Evolutionary conservation across 2,888 invertebrate genomes (phyloP).

Genomic region (Pterobdella sp.): DNA sequence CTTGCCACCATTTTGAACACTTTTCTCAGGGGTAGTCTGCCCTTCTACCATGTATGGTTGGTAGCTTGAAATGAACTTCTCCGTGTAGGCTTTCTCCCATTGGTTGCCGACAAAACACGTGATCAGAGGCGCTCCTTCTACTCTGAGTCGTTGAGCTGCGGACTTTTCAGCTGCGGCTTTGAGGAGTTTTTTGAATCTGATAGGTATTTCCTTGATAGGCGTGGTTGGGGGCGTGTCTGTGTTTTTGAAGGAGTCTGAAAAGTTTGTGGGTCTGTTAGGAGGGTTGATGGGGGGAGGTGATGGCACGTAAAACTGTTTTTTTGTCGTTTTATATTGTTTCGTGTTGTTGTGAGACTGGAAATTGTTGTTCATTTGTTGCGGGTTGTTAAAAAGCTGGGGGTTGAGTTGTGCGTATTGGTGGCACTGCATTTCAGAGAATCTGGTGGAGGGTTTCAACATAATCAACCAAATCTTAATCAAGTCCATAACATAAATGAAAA

Average conservation of each 20-base stretch:
- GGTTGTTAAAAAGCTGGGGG: not conserved
- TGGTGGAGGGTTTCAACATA: too few species aligned
- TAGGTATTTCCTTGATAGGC: constrained; percentile 22
- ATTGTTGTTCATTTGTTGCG: not conserved
- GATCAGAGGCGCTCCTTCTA: constrained; percentile 23
- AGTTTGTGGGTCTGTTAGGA: too few species aligned
- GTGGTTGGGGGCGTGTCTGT: not conserved
- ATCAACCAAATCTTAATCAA: too few species aligned
- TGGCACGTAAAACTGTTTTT: too few species aligned
- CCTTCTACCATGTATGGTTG: too few species aligned
- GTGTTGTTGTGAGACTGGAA: not conserved
- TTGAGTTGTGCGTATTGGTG: not conserved
- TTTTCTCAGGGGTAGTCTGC: too few species aligned
- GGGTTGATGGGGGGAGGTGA: too few species aligned
- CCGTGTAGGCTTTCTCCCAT: not conserved
- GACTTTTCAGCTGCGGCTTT: constrained; percentile 21
- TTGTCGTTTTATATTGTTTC: too few species aligned
- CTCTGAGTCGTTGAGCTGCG: constrained; percentile 10
- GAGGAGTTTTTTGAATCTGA: constrained; percentile 19
- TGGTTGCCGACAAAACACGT: constrained; percentile 10
- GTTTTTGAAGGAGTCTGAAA: too few species aligned
- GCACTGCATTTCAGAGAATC: too few species aligned
- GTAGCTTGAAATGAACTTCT: not conserved
- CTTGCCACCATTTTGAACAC: not conserved
- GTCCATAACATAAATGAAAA: too few species aligned